Conservation (phyloP, 2,888 invertebrate genomes). For the Euzophera pinguis region DNA sequence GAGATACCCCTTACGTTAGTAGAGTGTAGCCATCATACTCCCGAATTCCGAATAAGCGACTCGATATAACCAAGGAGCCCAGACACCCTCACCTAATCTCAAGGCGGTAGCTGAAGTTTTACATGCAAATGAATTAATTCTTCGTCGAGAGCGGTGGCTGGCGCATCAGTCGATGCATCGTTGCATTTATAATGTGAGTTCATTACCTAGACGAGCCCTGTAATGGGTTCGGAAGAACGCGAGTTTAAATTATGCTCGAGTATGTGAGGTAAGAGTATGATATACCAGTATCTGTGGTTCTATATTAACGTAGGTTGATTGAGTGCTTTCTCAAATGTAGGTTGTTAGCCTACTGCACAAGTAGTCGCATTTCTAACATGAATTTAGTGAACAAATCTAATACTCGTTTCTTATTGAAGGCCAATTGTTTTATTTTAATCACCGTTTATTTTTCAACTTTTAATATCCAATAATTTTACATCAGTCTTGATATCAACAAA, state of each 20-base stretch:
- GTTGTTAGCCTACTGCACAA: too few species aligned
- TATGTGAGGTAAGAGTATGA: too few species aligned
- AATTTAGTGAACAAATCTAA: too few species aligned
- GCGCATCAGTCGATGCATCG: constrained; percentile 71
- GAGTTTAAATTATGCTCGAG: constrained; percentile 71
- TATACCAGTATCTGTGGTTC: constrained; percentile 58
- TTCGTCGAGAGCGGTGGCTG: constrained; percentile 55
- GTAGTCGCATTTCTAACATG: too few species aligned
- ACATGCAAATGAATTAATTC: constrained; percentile 79
- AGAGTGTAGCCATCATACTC: not conserved
- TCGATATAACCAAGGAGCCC: constrained; percentile 8
- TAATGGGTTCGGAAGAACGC: constrained; percentile 75
- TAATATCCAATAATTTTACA: too few species aligned
- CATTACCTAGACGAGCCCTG: constrained; percentile 64
- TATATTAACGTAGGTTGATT: constrained; percentile 13
- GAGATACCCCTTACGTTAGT: too few species aligned
- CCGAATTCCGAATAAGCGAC: not conserved
- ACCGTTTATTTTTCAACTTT: too few species aligned
- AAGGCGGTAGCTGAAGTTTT: constrained; percentile 67
- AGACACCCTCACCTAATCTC: constrained; percentile 50
- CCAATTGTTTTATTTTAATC: too few species aligned
- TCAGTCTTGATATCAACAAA: too few species aligned
- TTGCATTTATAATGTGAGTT: constrained; percentile 78
- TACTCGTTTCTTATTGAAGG: too few species aligned
- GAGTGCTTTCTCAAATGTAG: too few species aligned